Base-by-base conservation (phyloP, 2,888 invertebrate species). In the Drosophila phalerata region DNA sequence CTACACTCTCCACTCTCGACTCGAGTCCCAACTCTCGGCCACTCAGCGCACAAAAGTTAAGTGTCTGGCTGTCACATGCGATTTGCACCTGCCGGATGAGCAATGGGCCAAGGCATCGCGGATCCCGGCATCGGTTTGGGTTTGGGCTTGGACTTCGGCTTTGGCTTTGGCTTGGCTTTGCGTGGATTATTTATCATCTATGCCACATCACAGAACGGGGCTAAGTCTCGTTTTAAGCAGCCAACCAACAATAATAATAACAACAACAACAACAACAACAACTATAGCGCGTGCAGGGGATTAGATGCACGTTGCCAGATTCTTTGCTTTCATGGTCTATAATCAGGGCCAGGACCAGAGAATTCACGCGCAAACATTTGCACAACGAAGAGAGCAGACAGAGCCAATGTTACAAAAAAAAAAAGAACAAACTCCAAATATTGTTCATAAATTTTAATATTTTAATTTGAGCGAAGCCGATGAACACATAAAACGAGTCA, bases 21-120 rank as follows among this genome's bases (percentile, higher is more conserved):
- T 55, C 34, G 30, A 51, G 47, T 63, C 55, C 45, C 30, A 67
- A 47, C 53, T 66, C 57, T 68, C 61, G 60, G 77, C 79, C 79
- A 71, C 73, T 86, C 66, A 57, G 69, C 74, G 86, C 57, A 79
- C 78, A 88, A 88, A 77, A 85, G 89, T 85, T 88, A 85, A 88
- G 87, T 90, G 88, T 84, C 86, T 88, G 90, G 73, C 86, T 87
- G 87, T 87, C 88, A 81, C 87, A 90, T 82, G 88, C 87, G 86
- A 88, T 90, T 89, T 89, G 90, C 89, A 89, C 89, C 89, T 89
- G 89, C 89, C 89, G 89, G 90, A 89, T 90, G 89, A 90, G 86
- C 81, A 88, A 82, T 85, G 75, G 82, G 52, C 66, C 70, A 70
- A 57, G 73, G n/a, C n/a, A n/a, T n/a, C 78, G 81, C 69, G 81